Percentiles rank a stretch among this genome's conserved stretches.
These are phyloP conservation scores for Biston stratarius DNA, from an alignment of 2,888 invertebrate genomes.

Conservation along the genomic window DNA sequence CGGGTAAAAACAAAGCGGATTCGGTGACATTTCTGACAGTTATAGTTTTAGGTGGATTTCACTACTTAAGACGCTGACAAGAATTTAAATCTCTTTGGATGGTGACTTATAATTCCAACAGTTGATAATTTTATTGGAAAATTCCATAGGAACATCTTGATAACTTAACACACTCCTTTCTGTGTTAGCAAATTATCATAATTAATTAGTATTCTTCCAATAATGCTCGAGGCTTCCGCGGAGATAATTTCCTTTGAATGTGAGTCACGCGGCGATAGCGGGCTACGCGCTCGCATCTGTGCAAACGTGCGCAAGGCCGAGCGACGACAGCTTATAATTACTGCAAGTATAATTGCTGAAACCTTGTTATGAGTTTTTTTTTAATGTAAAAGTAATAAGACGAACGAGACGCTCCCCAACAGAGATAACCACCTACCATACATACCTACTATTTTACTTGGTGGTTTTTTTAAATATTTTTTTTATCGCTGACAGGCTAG, in stretches of 20 bases:
- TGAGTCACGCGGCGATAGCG: conserved; percentile 55
- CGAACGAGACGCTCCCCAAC: too few relatives aligned
- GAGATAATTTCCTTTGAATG: conserved; percentile 39
- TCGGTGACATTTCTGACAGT: too few relatives aligned
- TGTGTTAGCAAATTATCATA: conserved; percentile 32
- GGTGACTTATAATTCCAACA: too few relatives aligned
- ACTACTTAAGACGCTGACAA: too few relatives aligned
- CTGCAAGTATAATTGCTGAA: conserved; percentile 44
- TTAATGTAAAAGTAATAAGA: too few relatives aligned
- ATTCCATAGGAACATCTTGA: conserved; percentile 3
- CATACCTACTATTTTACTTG: too few relatives aligned
- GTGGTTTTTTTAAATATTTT: too few relatives aligned
- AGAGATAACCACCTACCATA: too few relatives aligned
- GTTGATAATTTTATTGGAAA: background rate
- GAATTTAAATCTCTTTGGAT: too few relatives aligned
- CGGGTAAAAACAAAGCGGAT: too few relatives aligned
- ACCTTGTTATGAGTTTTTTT: conserved; percentile 32
- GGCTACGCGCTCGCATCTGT: conserved; percentile 64
- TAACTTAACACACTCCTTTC: conserved; percentile 6
- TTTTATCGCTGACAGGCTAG: too few relatives aligned
- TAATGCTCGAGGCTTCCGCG: conserved; percentile 30
- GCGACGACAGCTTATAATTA: conserved; percentile 67
- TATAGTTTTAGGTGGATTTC: too few relatives aligned
- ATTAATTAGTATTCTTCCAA: conserved; percentile 39
- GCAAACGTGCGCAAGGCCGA: conserved; percentile 73